Evolutionary conservation across 2,797 vertebrate genomes (phyloP), one percentile per base, ranked within the genome.

Genomic region (Catharus ustulatus): DNA sequence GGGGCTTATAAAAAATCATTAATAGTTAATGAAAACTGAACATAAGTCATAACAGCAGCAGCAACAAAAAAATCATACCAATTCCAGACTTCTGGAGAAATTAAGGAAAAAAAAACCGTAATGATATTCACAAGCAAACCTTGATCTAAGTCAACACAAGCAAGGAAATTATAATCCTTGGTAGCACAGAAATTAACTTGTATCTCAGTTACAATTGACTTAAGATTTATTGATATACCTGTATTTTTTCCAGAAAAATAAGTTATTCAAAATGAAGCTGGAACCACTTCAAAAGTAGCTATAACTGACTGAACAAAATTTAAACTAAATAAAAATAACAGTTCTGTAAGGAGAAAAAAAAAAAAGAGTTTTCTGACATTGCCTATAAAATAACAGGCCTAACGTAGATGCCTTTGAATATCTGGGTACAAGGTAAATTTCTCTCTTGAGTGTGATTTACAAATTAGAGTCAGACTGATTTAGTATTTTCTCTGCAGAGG

Each of bases 401-500:
- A 69, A 88, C 11, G 32, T 15, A 76, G 77, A 95, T 89, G 79
- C 15, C 63, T 74, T 54, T 94, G 87, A 95, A 79, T 86, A 89
- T 84, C 40, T 34, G 34, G 46, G 90, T 71, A 89, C 69, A 86
- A 85, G 62, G 58, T 77, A 92, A 89, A 94, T 92, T 69, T 90
- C 89, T 81, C 94, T 94, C 95, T 93, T 71, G 77, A 74, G 90
- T 85, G 72, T 48, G 43, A 93, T 74, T 38, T 82, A 94, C 74
- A 82, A 95, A 94, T 87, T 76, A 90, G 18, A 91, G 63, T 77
- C 92, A 54, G 62, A 13, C 26, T 74, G 66, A 95, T 85, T 85
- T 88, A 76, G 73, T 51, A 90, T 68, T 81, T 94, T 85, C 92
- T 94, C 87, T 93, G 90, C 79, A 93, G 85, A 96, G 89, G 90